These are phyloP conservation scores for Thunnus albacares DNA, from an alignment of 2,797 vertebrate species.

Conservation along the genomic window DNA sequence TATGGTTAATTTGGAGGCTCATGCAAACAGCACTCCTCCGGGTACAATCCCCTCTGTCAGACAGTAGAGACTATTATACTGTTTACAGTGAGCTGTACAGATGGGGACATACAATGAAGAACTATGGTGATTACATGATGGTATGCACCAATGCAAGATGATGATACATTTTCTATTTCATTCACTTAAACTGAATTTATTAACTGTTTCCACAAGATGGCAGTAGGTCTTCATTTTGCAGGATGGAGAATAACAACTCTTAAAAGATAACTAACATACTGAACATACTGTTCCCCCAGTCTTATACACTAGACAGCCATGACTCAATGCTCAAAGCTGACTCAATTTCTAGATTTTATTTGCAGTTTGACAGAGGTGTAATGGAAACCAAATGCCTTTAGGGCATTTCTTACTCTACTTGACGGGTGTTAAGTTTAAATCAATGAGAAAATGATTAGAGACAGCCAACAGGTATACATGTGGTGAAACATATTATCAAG, in stretches of 20 bases:
- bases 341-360: not conserved
- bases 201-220: constrained; percentile 35
- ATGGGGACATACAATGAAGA: constrained; percentile 4
- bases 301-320: not conserved
- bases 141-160: not conserved
- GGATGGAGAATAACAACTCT: not conserved
- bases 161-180: not conserved
- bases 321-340: not conserved
- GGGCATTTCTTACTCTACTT: not conserved
- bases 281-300: not conserved
- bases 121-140: not conserved
- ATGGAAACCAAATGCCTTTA: constrained; percentile 31
- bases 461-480: not conserved
- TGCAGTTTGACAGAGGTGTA: constrained; percentile 14
- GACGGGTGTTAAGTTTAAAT: constrained; percentile 29
- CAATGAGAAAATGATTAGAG: not conserved
- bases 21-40: not conserved
- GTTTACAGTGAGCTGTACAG: not conserved
- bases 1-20: not conserved
- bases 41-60: not conserved
- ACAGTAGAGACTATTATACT: not conserved
- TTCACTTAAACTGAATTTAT: not conserved
- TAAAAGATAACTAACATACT: too few species aligned
- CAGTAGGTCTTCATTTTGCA: constrained; percentile 4
- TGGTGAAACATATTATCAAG: not conserved